phyloP scores from a whole-genome alignment of 2,888 invertebrate species.

The Suillia variegata region DNA sequence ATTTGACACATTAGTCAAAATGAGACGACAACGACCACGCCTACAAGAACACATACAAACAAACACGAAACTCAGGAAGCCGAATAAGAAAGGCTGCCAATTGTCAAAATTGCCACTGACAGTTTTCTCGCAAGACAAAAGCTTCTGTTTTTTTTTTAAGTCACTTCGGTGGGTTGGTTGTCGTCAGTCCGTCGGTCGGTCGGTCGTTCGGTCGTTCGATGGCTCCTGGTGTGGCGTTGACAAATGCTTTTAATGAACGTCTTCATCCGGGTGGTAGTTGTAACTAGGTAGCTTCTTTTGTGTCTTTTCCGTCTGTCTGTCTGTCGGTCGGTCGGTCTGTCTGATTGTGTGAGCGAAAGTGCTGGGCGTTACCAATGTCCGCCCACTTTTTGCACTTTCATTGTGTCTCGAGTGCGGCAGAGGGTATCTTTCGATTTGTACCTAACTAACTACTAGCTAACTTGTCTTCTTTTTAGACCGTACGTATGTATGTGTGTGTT shows the following conservation, averaged over 20 bases:
- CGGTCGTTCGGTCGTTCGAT: neutral
- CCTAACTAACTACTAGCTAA: no score
- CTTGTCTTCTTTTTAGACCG: neutral
- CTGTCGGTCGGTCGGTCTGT: neutral
- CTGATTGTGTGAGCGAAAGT: neutral
- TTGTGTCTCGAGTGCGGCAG: slow-evolving; percentile 2
- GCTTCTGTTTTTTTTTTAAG: neutral
- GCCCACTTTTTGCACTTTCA: slow-evolving; percentile 8
- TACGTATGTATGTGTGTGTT: neutral
- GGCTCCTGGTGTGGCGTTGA: slow-evolving; percentile 21
- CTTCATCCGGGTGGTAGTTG: slow-evolving; percentile 8
- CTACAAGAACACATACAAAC: neutral
- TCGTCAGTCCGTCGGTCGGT: no score
- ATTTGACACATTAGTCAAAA: slow-evolving; percentile 33
- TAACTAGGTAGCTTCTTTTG: no score
- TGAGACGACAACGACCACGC: slow-evolving; percentile 16
- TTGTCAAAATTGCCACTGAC: slow-evolving; percentile 26
- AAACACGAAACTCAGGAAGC: neutral
- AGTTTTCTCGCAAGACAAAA: slow-evolving; percentile 2
- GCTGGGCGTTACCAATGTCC: neutral
- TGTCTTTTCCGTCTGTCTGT: slow-evolving; percentile 12
- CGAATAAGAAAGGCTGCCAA: neutral
- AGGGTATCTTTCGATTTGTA: neutral
- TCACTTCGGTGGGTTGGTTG: neutral
- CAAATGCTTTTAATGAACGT: slow-evolving; percentile 31